Base-by-base conservation (phyloP, 2,797 vertebrate genomes). In the Neosalanx taihuensis region DNA sequence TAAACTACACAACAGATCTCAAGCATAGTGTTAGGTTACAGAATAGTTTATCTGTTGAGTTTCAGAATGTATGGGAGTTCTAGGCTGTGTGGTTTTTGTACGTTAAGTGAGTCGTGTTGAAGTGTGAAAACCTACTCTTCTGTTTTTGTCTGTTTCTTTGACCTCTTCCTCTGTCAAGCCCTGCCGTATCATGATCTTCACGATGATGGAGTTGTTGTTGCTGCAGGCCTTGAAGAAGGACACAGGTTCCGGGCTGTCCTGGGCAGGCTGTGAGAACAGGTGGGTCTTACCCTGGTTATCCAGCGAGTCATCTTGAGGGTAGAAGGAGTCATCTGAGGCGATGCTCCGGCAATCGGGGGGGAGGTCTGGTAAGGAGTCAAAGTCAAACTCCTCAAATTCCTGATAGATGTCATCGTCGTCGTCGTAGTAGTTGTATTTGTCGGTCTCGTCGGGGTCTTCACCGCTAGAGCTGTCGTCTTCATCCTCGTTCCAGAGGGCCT, bases 251-350 rank as follows among this genome's bases (percentile, higher is more conserved):
- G 93, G 93, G 81, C 85, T 92, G 46, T 88, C 88, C 0, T 81
- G 79, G 51, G 62, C 82, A 0, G 15, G 84, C 4, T 73, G 57
- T 64, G 84, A 80, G 61, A 33, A 65, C 41, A 74, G 2, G 3
- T 75, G 58, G 12, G 80, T 74, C 7, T 6, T 30, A 2, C 23
- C 13, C 26, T 60, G 77, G 15, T 35, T 6, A 15, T 63, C 70
- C 6, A 78, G 29, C 0, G 83, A 75, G 5, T 70, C 82, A 0
- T 88, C 84, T 0, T 87, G 88, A 0, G 96, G 96, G 81, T 97
- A 99, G 88, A 96, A 99, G 13, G 96, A 98, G 78, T 98, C 96
- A 12, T 97, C 95, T 0, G 96, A 97, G 20, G 86, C 85, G 30
- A 96, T 85, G 88, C 95, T 98, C 63, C 79, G 88, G 3, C 84